phyloP scores from a whole-genome alignment of 2,113 vertebrate species.

The Platanista minor region DNA sequence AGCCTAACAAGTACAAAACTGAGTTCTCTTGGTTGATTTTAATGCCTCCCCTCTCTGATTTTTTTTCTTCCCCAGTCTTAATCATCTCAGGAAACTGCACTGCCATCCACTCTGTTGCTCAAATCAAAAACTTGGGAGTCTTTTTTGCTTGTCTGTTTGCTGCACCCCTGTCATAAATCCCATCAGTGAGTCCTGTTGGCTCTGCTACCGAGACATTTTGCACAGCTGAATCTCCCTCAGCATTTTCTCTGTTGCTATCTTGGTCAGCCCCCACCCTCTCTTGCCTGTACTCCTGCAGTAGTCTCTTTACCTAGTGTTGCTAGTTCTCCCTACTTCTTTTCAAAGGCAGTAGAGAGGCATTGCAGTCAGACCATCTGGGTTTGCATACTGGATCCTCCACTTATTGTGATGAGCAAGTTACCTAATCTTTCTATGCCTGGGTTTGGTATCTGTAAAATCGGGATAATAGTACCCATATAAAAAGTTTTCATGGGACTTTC shows the following conservation, averaged over 20 bases:
- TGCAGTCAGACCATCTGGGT: not conserved
- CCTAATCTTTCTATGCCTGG: not conserved
- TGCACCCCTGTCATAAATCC: not conserved
- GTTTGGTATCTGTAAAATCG: not conserved
- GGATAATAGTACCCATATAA: not conserved
- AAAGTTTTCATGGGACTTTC: not conserved
- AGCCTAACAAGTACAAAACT: not conserved
- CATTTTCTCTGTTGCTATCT: not conserved
- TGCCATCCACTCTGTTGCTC: not conserved
- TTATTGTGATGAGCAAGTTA: not conserved
- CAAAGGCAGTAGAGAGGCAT: not conserved
- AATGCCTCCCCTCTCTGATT: not conserved
- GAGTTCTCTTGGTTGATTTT: slow-evolving; percentile 8
- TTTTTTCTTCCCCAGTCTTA: not conserved
- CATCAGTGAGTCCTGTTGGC: not conserved
- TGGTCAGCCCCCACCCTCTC: not conserved
- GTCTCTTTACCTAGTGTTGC: not conserved
- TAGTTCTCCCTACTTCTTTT: not conserved
- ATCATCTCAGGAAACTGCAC: not conserved
- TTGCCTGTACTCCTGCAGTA: not conserved
- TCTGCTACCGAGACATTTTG: not conserved
- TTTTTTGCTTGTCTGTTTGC: not conserved
- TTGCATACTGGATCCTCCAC: not conserved
- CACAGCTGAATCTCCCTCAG: not conserved
- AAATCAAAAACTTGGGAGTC: not conserved